A percentile compares a stretch with the other conserved stretches of the same genome.
phyloP scores from a whole-genome alignment of 2,797 vertebrate species.

The Garrulus glandarius region DNA sequence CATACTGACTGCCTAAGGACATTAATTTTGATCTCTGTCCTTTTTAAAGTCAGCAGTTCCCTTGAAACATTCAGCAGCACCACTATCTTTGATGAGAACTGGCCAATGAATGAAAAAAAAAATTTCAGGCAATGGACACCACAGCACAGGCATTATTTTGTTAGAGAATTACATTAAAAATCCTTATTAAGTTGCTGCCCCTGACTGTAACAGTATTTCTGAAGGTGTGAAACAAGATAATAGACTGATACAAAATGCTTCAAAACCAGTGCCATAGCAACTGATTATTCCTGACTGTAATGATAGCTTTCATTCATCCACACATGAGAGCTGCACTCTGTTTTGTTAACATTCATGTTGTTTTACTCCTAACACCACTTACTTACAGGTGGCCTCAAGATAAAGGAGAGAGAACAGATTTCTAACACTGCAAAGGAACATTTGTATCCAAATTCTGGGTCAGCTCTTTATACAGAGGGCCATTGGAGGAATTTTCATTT shows the following conservation, averaged over 20 bases:
- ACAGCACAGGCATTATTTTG: neutral
- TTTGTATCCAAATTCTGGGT: neutral
- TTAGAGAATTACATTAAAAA: neutral
- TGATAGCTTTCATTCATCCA: neutral
- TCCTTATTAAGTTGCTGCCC: neutral
- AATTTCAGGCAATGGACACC: fast-evolving
- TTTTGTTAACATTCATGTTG: neutral
- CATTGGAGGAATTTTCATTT: neutral
- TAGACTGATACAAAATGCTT: neutral
- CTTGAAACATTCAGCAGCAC: neutral
- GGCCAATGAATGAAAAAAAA: neutral
- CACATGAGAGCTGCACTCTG: neutral
- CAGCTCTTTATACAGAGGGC: neutral
- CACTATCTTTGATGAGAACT: neutral
- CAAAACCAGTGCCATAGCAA: neutral
- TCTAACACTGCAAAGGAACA: neutral
- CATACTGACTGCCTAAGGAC: neutral
- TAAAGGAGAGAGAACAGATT: neutral
- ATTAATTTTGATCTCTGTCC: neutral
- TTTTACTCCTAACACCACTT: neutral
- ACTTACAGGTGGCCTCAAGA: neutral
- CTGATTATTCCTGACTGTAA: neutral
- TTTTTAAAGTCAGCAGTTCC: neutral
- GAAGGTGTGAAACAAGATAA: neutral
- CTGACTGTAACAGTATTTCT: neutral